Evolutionary conservation across 2,113 vertebrate species (phyloP).

Genomic region (Aldabrachelys gigantea): DNA sequence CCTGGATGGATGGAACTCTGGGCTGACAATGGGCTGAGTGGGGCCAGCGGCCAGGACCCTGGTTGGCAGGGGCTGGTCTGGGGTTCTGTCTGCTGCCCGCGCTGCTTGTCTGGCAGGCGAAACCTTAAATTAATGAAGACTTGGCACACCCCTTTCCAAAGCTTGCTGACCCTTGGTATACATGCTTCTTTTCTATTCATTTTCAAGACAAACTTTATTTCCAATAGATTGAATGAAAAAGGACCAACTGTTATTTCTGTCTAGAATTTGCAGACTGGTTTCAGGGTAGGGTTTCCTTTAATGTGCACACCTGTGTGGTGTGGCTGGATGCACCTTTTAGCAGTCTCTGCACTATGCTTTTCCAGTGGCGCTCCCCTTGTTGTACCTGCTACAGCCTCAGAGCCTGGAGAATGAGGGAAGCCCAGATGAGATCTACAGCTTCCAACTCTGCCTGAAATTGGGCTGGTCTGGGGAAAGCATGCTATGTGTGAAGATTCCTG

Average conservation of each 20-base stretch:
- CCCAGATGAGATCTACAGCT: background rate
- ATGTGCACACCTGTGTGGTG: background rate
- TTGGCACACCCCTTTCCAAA: too few relatives aligned
- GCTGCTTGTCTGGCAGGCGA: too few relatives aligned
- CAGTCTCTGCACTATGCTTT: background rate
- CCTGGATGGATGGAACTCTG: too few relatives aligned
- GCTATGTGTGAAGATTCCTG: background rate
- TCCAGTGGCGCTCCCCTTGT: background rate
- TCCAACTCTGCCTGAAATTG: background rate
- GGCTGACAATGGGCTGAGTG: too few relatives aligned
- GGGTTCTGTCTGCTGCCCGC: too few relatives aligned
- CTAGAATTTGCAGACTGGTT: background rate
- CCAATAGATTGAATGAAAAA: background rate
- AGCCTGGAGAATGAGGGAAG: background rate
- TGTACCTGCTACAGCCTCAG: background rate
- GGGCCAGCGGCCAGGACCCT: too few relatives aligned
- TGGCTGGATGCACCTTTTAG: background rate
- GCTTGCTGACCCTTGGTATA: background rate
- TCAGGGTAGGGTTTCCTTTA: background rate
- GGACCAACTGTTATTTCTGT: background rate
- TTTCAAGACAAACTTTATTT: background rate
- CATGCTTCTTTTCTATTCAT: background rate
- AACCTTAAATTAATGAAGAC: too few relatives aligned
- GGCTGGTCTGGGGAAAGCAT: background rate
- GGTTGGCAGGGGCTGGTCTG: too few relatives aligned